phyloP scores from a whole-genome alignment of 2,113 vertebrate species.

The Cephalopholis sonnerati region DNA sequence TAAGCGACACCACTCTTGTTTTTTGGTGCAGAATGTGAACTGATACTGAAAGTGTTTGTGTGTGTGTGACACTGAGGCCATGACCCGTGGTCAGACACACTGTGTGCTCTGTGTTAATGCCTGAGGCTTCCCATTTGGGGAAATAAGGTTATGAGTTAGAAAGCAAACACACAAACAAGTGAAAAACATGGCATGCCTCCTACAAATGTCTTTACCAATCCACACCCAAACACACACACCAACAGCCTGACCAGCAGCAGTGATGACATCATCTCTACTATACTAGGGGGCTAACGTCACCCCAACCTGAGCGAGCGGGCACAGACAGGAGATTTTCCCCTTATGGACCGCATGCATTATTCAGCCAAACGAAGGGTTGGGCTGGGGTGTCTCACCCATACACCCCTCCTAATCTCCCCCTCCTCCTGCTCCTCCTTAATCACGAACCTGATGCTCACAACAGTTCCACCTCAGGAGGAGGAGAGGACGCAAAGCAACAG shows the following conservation, averaged over 20 bases:
- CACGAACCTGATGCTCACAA: slow-evolving; percentile 57
- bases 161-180: slow-evolving; percentile 9
- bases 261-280: slow-evolving; percentile 72
- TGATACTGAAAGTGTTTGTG: slow-evolving; percentile 16
- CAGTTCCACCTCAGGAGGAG: slow-evolving; percentile 34
- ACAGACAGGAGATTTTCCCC: slow-evolving; percentile 23
- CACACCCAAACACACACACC: slow-evolving; percentile 26
- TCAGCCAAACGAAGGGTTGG: slow-evolving; percentile 49
- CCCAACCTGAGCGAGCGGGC: slow-evolving; percentile 43
- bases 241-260: slow-evolving; percentile 46
- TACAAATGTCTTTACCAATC: not conserved
- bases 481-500: slow-evolving; percentile 38
- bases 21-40: slow-evolving; percentile 15
- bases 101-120: not conserved
- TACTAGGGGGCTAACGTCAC: slow-evolving; percentile 51
- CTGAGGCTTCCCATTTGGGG: slow-evolving; percentile 23
- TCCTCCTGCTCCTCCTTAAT: slow-evolving; percentile 16
- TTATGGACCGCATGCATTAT: slow-evolving; percentile 61
- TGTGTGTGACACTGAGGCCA: slow-evolving; percentile 2
- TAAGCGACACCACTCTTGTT: slow-evolving; percentile 4
- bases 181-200: not conserved
- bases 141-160: slow-evolving; percentile 27
- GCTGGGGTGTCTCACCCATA: slow-evolving; percentile 28
- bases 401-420: not conserved
- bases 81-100: slow-evolving; percentile 28